Evolutionary conservation across 2,113 vertebrate species (phyloP), one percentile per base, ranked within the genome.

Genomic region (Pionites leucogaster): DNA sequence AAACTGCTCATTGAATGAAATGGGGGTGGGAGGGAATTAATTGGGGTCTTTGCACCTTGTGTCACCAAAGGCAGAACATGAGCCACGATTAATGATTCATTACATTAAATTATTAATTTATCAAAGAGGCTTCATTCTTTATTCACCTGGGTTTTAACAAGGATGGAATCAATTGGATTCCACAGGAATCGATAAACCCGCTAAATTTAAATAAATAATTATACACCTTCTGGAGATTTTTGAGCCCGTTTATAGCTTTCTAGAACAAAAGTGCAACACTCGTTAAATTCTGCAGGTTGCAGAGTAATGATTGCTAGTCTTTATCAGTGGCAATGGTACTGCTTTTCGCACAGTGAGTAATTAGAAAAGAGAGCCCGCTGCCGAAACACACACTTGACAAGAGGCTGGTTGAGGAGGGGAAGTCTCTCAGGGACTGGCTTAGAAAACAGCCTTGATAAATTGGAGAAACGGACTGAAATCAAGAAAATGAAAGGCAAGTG

Each of bases 131-230:
- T 95, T 49, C 35, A 68, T 84, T 78, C 82, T 84, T 92, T 50
- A 92, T 70, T 94, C 86, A 94, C 83, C 52, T 92, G 92, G 44
- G 46, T 64, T 93, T 93, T 94, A 89, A 65, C 47, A 53, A 46
- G 31, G 65, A 79, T 87, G 28, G 60, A 92, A 92, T 76, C 77
- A 78, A 65, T 78, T 35, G 80, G 25, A 90, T 92, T 85, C 65
- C 63, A 72, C 44, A n/a, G 57, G 69, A 95, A 93, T 35, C 29
- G 0, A 92, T 92, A 86, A 86, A 82, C 53, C 29, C 1, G 1
- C 28, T 86, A 41, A n/a, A 89, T 87, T 94, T 86, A 91, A 95
- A 96, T 89, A 97, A 92, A 93, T 88, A 92, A 93, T 79, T 81
- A 49, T 27, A 52, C 8, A 84, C 4, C 28, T 92, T 83, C 65